Evolutionary conservation across 2,888 invertebrate species (phyloP), one percentile per base, ranked within the genome.

Genomic region (Papilio demoleus): DNA sequence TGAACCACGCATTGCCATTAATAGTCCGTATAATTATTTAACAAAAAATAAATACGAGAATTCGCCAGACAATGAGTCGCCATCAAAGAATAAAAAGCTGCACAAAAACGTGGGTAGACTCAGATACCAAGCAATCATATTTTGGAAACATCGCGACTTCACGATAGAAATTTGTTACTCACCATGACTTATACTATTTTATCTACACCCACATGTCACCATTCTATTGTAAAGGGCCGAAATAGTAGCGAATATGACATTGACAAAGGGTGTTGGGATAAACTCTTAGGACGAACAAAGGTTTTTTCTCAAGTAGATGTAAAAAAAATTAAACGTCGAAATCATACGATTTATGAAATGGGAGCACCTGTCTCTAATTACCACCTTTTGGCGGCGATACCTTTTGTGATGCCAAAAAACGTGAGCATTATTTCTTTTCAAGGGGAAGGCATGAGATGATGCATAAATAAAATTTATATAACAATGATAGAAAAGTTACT

Each of bases 361-460:
- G 81, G 81, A 86, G 85, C 90, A 92, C 92, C 92, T 92, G 92
- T 91, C 86, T 79, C 88, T 92, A 92, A 92, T 92, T 91, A 88
- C 91, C 90, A 90, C 87, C 90, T 90, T 90, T 90, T 86, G 90
- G 88, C 91, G 91, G 90, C 81, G 77, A 77, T 76, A 64, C 75
- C 80, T 81, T 87, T 87, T 85, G 81, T 81, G 79, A 82, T 75
- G 78, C 75, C 79, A 80, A 82, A 80, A 76, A 81, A 81, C 76
- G 61, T 71, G 71, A 72, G 72, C 74, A 74, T 74, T 75, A 75
- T 74, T 73, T 45, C 14, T 67, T 67, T 70, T 68, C 58, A 70
- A 58, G 65, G 68, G 62, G 64, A 14, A 56, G 70, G 64, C 65
- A 65, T 64, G 61, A 65, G 56, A 56, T 65, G 62, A 47, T 58